A percentile compares a stretch with the other conserved stretches of the same genome.
Evolutionary conservation across 2,797 vertebrate species (phyloP).

Genomic region (Lateolabrax maculatus): DNA sequence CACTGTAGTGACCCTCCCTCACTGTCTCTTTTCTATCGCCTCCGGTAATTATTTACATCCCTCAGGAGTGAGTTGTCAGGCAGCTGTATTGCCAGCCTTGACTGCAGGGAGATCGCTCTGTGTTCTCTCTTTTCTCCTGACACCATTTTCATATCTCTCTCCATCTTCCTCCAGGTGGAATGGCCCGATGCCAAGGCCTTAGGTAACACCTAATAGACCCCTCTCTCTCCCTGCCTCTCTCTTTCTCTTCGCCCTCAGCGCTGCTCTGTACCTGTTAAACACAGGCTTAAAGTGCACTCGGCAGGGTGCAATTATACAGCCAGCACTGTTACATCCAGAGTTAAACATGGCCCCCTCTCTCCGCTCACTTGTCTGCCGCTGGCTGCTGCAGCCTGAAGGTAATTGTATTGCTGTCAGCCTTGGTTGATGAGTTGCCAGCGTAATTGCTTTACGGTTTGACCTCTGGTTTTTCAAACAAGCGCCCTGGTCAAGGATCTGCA

Average conservation of each 20-base stretch:
- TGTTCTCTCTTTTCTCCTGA: slow-evolving; percentile 51
- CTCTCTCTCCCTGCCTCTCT: slow-evolving; percentile 20
- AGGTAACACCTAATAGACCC: slow-evolving; percentile 63
- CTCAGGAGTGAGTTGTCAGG: slow-evolving; percentile 55
- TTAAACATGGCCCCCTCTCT: slow-evolving; percentile 68
- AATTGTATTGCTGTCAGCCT: slow-evolving; percentile 83
- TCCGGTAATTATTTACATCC: slow-evolving; percentile 67
- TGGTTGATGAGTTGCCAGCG: slow-evolving; percentile 80
- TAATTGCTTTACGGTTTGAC: slow-evolving; percentile 84
- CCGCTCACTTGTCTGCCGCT: slow-evolving; percentile 60
- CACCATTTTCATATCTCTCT: slow-evolving; percentile 53
- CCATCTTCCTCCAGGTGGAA: slow-evolving; percentile 41
- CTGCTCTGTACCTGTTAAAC: slow-evolving; percentile 75
- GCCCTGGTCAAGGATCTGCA: slow-evolving; percentile 78
- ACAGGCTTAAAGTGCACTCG: slow-evolving; percentile 77
- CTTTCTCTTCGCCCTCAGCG: slow-evolving; percentile 37
- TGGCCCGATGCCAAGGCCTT: slow-evolving; percentile 56
- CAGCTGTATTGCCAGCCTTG: slow-evolving; percentile 45
- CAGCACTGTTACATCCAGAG: slow-evolving; percentile 62
- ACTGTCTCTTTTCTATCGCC: slow-evolving; percentile 43
- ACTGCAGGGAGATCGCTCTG: slow-evolving; percentile 53
- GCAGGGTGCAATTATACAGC: slow-evolving; percentile 73
- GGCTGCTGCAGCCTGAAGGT: slow-evolving; percentile 69
- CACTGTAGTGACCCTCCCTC: not conserved
- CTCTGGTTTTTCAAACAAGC: slow-evolving; percentile 81